Evolutionary conservation across 2,888 invertebrate genomes (phyloP).

Genomic region (Phasia obesa): DNA sequence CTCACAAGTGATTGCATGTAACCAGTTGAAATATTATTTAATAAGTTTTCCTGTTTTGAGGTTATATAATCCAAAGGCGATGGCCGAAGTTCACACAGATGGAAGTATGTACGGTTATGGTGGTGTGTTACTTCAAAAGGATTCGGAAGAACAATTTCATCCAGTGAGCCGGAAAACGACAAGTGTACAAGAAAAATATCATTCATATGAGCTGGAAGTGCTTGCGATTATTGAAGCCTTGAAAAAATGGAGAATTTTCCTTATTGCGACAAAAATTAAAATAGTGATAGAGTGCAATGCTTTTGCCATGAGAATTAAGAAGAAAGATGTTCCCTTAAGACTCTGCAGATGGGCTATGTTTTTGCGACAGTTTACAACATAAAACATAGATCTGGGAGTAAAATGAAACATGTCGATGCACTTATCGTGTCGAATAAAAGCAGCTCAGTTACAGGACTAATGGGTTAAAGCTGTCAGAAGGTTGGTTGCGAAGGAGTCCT

Average conservation of each 20-base stretch:
- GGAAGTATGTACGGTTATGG: constrained; percentile 65
- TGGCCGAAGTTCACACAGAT: constrained; percentile 70
- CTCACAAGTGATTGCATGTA: constrained; percentile 45
- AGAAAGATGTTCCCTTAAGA: constrained; percentile 71
- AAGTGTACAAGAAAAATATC: constrained; percentile 49
- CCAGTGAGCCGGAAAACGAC: constrained; percentile 66
- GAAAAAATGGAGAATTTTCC: constrained; percentile 74
- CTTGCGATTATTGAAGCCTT: constrained; percentile 64
- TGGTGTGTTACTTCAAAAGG: no score
- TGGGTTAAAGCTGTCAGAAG: no score
- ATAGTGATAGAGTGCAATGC: constrained; percentile 75
- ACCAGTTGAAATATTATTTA: constrained; percentile 60
- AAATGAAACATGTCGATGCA: no score
- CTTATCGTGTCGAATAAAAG: no score
- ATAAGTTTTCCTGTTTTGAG: constrained; percentile 48
- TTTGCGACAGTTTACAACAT: constrained; percentile 59
- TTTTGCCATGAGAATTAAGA: constrained; percentile 75
- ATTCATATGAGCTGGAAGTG: no score
- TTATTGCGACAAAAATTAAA: constrained; percentile 71
- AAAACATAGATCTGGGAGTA: no score
- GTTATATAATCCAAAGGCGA: constrained; percentile 56
- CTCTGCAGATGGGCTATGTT: constrained; percentile 56
- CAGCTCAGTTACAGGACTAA: no score
- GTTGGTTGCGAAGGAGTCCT: no score
- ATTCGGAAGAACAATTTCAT: no score